Percentiles rank a stretch among this genome's conserved stretches.
phyloP scores from a whole-genome alignment of 1,140 invertebrate genomes.

The Druon quercuslanigerum region DNA sequence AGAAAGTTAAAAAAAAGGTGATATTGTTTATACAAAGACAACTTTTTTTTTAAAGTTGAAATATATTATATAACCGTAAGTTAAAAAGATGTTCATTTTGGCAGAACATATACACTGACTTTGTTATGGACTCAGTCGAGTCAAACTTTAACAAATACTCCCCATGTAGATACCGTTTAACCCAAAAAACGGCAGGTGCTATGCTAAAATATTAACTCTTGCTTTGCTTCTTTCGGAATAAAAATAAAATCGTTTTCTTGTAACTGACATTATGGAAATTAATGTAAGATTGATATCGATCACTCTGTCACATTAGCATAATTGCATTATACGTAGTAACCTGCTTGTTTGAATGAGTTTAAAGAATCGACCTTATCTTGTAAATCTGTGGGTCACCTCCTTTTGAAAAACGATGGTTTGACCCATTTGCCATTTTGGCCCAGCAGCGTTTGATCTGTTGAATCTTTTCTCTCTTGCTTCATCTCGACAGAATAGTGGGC shows the following conservation, averaged over 20 bases:
- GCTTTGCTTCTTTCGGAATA: no score
- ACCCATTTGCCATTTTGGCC: constrained; percentile 29
- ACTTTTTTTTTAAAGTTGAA: no score
- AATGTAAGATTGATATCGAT: neutral
- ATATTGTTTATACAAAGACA: no score
- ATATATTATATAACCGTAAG: no score
- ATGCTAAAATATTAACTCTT: no score
- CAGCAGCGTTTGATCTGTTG: constrained; percentile 19
- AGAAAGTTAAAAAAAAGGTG: no score
- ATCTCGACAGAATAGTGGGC: constrained; percentile 48
- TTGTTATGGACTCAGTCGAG: neutral
- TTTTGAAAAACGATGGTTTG: constrained; percentile 23
- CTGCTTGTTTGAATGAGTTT: constrained; percentile 13
- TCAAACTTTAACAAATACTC: no score
- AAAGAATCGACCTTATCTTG: constrained; percentile 18
- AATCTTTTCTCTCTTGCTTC: constrained; percentile 38
- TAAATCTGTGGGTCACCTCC: constrained; percentile 27
- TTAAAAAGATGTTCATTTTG: no score
- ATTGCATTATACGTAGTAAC: constrained; percentile 21
- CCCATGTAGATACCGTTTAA: no score
- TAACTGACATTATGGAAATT: neutral
- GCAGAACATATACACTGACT: no score
- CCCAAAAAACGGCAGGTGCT: no score
- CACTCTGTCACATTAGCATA: constrained; percentile 16
- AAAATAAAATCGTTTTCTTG: no score